These are phyloP conservation scores for Pogonophryne albipinna DNA, from an alignment of 2,797 vertebrate species.

Conservation along the genomic window DNA sequence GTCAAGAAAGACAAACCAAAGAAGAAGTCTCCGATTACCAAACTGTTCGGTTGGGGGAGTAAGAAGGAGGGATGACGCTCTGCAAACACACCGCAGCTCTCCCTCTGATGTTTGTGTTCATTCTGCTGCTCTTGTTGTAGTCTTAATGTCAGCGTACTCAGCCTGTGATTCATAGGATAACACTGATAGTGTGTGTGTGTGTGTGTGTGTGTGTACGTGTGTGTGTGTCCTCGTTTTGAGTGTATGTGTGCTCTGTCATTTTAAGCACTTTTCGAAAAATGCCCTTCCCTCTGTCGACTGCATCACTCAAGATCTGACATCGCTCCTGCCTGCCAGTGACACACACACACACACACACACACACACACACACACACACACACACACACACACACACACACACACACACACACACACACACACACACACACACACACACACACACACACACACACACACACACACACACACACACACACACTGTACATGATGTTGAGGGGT, in stretches of 20 bases:
- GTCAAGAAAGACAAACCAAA: slow-evolving; percentile 83
- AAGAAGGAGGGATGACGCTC: slow-evolving; percentile 73
- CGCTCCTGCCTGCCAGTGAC: slow-evolving; percentile 15
- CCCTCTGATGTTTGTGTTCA: slow-evolving; percentile 18
- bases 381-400: too few species aligned
- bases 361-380: too few species aligned
- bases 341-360: too few species aligned
- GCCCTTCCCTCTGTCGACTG: slow-evolving; percentile 51
- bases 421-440: too few species aligned
- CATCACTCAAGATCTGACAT: slow-evolving; percentile 54
- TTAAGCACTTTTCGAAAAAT: slow-evolving; percentile 37
- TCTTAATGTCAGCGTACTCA: slow-evolving; percentile 48
- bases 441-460: too few species aligned
- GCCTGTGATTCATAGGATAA: slow-evolving; percentile 56
- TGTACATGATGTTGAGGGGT: slow-evolving; percentile 41
- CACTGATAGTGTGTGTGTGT: neutral
- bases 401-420: too few species aligned
- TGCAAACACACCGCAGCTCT: neutral
- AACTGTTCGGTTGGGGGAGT: slow-evolving; percentile 73
- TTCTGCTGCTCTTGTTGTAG: slow-evolving; percentile 23
- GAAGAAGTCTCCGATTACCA: slow-evolving; percentile 79
- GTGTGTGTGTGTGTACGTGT: neutral
- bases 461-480: slow-evolving; percentile 6
- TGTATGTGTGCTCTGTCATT: slow-evolving; percentile 26
- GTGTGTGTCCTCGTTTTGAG: slow-evolving; percentile 18